Percentiles rank a stretch among this genome's conserved stretches.
Evolutionary conservation across 2,888 invertebrate species (phyloP).

Genomic region (Tuta absoluta): DNA sequence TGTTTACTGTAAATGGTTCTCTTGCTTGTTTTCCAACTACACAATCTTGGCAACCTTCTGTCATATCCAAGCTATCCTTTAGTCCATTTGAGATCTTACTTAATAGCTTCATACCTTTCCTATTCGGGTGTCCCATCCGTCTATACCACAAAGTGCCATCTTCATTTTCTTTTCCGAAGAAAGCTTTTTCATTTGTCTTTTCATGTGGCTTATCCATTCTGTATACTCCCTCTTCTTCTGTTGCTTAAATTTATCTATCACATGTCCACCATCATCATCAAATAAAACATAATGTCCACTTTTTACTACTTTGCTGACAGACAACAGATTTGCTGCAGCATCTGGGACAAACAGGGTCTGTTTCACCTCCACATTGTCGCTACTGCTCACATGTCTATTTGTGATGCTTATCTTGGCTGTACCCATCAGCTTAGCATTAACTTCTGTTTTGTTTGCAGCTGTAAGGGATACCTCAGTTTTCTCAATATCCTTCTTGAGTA

Average conservation of each 20-base stretch:
- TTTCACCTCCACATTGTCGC: conserved; percentile 25
- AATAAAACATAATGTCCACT: conserved; percentile 29
- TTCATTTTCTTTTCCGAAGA: no score
- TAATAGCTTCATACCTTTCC: conserved; percentile 7
- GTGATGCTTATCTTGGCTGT: no score
- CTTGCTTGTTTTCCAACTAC: conserved; percentile 34
- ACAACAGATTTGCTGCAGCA: conserved; percentile 31
- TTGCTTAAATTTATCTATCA: conserved; percentile 28
- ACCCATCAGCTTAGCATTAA: no score
- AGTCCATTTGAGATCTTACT: no score
- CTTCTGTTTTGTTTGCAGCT: conserved; percentile 7
- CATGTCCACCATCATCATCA: conserved; percentile 25
- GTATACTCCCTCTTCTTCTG: conserved; percentile 32
- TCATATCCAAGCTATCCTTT: no score
- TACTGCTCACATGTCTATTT: no score
- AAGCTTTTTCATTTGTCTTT: conserved; percentile 24
- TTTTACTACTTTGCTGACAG: conserved; percentile 33
- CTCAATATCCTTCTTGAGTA: no score
- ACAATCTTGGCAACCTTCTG: neutral
- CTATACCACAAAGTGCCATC: conserved; percentile 30
- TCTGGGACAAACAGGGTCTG: conserved; percentile 35
- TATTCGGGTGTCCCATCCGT: conserved; percentile 32
- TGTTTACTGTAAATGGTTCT: conserved; percentile 28
- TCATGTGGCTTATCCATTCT: conserved; percentile 26
- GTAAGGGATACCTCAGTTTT: no score